phyloP scores from a whole-genome alignment of 2,888 invertebrate genomes.

The Drosophila nr. perissopoda region DNA sequence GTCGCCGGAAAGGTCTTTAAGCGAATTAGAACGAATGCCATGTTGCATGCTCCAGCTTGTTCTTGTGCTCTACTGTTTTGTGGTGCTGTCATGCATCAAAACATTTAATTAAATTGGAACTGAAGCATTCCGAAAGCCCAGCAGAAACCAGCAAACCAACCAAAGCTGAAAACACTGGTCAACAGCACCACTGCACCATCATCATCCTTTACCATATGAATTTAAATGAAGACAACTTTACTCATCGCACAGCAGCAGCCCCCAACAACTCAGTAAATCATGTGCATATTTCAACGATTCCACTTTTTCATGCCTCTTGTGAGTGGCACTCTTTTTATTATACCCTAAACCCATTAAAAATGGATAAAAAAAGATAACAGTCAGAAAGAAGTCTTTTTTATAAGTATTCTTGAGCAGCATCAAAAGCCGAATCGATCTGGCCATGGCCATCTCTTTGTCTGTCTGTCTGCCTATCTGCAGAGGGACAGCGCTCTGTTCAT shows the following conservation, averaged over 20 bases:
- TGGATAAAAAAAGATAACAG: neutral
- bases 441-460: neutral
- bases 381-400: neutral
- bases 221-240: constrained; percentile 63
- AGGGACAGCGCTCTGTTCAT: neutral
- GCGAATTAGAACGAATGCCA: constrained; percentile 71
- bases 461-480: neutral
- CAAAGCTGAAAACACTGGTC: constrained; percentile 17
- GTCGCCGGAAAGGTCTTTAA: constrained; percentile 70
- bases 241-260: neutral
- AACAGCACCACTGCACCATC: constrained; percentile 18
- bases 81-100: constrained; percentile 77
- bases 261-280: constrained; percentile 62
- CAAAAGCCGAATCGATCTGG: neutral
- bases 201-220: constrained; percentile 56
- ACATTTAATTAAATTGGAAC: constrained; percentile 79
- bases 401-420: neutral
- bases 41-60: constrained; percentile 41
- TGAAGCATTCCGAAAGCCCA: constrained; percentile 34
- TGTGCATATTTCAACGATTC: constrained; percentile 68
- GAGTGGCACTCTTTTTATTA: constrained; percentile 8
- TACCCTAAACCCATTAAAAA: neutral
- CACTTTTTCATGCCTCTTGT: constrained; percentile 15
- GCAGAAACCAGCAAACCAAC: constrained; percentile 11
- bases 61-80: constrained; percentile 10